Conservation (phyloP, 2,113 vertebrate genomes). For the Panthera leo region DNA sequence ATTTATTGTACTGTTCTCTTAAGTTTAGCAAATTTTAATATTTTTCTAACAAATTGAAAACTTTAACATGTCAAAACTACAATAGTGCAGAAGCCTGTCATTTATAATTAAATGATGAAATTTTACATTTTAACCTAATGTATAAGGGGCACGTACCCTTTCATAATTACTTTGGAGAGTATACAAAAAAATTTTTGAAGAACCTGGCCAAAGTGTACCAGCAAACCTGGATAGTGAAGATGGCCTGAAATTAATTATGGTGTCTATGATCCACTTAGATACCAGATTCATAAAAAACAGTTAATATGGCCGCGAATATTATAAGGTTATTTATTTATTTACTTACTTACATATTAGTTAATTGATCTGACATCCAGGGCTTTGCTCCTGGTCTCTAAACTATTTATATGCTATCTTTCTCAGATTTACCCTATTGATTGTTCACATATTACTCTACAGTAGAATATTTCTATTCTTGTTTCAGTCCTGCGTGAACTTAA, state of each 20-base stretch:
- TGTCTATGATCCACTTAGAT: background rate
- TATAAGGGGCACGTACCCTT: background rate
- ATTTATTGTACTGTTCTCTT: background rate
- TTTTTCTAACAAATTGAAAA: background rate
- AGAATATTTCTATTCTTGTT: background rate
- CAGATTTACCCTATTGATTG: background rate
- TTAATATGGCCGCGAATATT: background rate
- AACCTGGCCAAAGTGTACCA: background rate
- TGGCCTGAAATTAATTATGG: background rate
- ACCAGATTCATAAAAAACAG: background rate
- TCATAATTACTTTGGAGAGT: background rate
- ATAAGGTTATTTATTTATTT: background rate
- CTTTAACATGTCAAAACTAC: background rate
- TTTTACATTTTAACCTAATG: background rate
- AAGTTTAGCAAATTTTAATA: background rate
- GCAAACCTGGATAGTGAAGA: background rate
- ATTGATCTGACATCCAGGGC: background rate
- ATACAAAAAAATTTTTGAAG: background rate
- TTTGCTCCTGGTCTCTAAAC: background rate
- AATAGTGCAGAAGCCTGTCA: background rate
- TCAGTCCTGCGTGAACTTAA: background rate
- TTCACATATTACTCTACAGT: background rate
- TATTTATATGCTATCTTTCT: background rate
- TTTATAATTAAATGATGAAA: background rate
- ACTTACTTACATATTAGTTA: background rate